Percentiles rank a stretch among this genome's conserved stretches.
Conservation (phyloP, 2,888 invertebrate species). For the Lasioglossum lativentre region DNA sequence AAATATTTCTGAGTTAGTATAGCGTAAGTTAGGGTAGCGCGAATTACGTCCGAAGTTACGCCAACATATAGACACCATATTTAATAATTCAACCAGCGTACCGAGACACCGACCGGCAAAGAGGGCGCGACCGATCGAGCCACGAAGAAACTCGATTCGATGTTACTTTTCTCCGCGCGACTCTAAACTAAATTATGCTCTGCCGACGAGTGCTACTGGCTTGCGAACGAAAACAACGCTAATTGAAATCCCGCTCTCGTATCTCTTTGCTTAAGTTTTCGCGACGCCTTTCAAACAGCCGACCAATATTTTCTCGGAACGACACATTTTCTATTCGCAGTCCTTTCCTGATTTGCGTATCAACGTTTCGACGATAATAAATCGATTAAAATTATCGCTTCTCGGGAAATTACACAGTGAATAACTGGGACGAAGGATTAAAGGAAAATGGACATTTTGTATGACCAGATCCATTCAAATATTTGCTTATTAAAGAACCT, state of each 20-base stretch:
- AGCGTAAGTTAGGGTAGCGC: not conserved
- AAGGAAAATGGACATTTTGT: not conserved
- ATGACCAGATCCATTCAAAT: not conserved
- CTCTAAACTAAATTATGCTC: constrained; percentile 21
- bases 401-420: not conserved
- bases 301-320: constrained; percentile 13
- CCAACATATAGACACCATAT: not conserved
- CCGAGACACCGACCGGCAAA: not conserved
- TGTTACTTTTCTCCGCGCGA: constrained; percentile 9
- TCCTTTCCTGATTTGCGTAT: not conserved
- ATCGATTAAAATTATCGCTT: not conserved
- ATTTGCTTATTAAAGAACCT: not conserved
- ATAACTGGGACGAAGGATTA: not conserved
- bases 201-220: not conserved
- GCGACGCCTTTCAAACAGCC: not conserved
- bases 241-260: constrained; percentile 32
- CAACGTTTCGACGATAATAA: not conserved
- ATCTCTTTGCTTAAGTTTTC: constrained; percentile 24
- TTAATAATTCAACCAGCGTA: constrained; percentile 36
- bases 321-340: not conserved
- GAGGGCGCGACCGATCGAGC: constrained; percentile 1
- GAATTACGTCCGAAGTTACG: not conserved
- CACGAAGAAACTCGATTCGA: constrained; percentile 23
- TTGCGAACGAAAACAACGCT: constrained; percentile 27
- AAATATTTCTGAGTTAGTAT: too few relatives aligned